Evolutionary conservation across 35 echinoderm and acorn worm species (phyloP).

Genomic region (Lytechinus variegatus): DNA sequence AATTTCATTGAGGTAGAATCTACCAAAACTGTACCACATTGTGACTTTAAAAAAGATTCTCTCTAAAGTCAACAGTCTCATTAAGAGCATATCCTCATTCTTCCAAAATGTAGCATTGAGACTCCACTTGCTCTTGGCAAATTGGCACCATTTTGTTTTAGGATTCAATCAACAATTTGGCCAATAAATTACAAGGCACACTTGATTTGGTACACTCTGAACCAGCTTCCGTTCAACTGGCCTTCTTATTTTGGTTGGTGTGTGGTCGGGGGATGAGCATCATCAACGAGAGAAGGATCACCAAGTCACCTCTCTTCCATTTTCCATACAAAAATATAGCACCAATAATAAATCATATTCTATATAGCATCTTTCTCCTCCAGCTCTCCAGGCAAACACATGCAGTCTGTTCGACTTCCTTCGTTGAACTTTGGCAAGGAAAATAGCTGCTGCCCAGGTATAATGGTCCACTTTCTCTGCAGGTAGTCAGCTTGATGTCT

Average conservation of each 20-base stretch:
- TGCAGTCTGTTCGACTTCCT: background rate
- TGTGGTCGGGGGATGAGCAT: background rate
- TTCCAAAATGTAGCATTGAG: background rate
- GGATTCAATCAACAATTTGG: background rate
- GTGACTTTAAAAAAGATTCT: background rate
- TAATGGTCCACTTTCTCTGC: background rate
- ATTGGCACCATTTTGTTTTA: background rate
- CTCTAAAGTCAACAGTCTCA: no score
- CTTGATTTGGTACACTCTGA: background rate
- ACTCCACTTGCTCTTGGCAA: background rate
- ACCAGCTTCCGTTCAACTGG: background rate
- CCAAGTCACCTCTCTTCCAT: background rate
- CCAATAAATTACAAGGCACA: background rate
- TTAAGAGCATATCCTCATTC: no score
- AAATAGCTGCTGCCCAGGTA: background rate
- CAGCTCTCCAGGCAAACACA: background rate
- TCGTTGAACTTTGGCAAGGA: background rate
- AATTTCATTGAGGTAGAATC: background rate
- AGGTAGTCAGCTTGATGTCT: background rate
- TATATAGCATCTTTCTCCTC: background rate
- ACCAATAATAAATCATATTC: constrained; percentile 7
- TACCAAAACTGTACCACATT: background rate
- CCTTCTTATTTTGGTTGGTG: background rate
- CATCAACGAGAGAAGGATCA: background rate
- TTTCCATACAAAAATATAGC: constrained; percentile 20